Percentiles rank a stretch among this genome's conserved stretches.
These are phyloP conservation scores for Cryptophagus acutangulus DNA, from an alignment of 2,888 invertebrate genomes.

Conservation along the genomic window DNA sequence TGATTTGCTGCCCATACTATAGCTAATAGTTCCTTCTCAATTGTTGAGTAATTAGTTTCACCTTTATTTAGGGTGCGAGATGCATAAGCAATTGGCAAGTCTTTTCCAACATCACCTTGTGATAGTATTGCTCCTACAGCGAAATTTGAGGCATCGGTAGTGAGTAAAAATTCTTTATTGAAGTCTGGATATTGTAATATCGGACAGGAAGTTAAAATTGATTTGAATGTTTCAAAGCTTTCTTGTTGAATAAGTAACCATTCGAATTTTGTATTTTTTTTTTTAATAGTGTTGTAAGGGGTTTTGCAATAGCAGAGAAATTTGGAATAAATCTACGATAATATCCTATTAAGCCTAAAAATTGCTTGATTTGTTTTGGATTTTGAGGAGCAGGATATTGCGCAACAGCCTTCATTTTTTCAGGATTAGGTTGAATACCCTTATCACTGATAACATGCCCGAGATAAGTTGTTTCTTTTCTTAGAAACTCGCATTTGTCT, in stretches of 20 bases:
- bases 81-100: too few species aligned
- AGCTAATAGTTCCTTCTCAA: constrained; percentile 35
- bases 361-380: constrained; percentile 35
- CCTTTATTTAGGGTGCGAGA: too few species aligned
- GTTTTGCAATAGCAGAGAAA: constrained; percentile 33
- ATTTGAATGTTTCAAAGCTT: constrained; percentile 3
- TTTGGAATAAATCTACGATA: constrained; percentile 34
- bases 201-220: background rate
- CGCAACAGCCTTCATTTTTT: constrained; percentile 28
- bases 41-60: constrained; percentile 35
- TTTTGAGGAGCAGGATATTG: constrained; percentile 34
- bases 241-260: constrained; percentile 9
- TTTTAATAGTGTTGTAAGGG: constrained; percentile 29
- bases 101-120: constrained; percentile 25
- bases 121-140: constrained; percentile 33
- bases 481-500: constrained; percentile 39
- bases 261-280: constrained; percentile 21
- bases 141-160: constrained; percentile 33
- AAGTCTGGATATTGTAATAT: constrained; percentile 16
- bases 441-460: constrained; percentile 39
- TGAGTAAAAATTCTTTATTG: constrained; percentile 23
- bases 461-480: constrained; percentile 38
- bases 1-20: constrained; percentile 22
- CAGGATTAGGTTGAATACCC: constrained; percentile 40
- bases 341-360: constrained; percentile 34